A percentile compares a stretch with the other conserved stretches of the same genome.
Conservation (phyloP, 2,113 vertebrate species). For the Recurvirostra avosetta region DNA sequence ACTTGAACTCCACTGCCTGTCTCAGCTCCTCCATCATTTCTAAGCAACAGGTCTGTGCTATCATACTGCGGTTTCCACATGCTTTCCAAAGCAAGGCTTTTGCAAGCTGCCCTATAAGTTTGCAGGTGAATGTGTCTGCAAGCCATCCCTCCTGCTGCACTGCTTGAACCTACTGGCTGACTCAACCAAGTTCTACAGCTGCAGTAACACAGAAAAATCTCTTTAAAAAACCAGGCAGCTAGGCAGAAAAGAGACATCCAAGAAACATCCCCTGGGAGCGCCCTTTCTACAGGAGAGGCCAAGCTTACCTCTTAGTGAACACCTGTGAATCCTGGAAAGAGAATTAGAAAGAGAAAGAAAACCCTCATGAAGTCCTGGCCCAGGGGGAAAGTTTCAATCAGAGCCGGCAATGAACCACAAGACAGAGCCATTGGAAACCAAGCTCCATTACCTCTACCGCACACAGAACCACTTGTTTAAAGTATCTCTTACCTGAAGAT, state of each 20-base stretch:
- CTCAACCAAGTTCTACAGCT: background rate
- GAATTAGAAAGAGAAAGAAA: background rate
- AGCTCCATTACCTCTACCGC: constrained; percentile 23
- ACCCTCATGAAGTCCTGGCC: background rate
- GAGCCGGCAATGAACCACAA: constrained; percentile 30
- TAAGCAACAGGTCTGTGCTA: rapidly evolving
- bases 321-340: background rate
- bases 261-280: background rate
- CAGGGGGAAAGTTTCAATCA: constrained; percentile 28
- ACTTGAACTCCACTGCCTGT: background rate
- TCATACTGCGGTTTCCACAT: background rate
- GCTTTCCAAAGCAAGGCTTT: background rate
- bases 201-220: background rate
- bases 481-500: constrained; percentile 8
- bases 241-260: constrained; percentile 4
- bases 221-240: background rate
- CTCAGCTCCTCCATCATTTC: background rate
- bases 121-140: background rate
- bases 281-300: background rate
- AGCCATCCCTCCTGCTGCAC: background rate
- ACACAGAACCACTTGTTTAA: constrained; percentile 15
- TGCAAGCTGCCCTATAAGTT: background rate
- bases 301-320: background rate
- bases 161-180: background rate
- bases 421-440: constrained; percentile 30